A percentile compares a stretch with the other conserved stretches of the same genome.
phyloP scores from a whole-genome alignment of 1,140 invertebrate species.

The Anthonomus grandis region DNA sequence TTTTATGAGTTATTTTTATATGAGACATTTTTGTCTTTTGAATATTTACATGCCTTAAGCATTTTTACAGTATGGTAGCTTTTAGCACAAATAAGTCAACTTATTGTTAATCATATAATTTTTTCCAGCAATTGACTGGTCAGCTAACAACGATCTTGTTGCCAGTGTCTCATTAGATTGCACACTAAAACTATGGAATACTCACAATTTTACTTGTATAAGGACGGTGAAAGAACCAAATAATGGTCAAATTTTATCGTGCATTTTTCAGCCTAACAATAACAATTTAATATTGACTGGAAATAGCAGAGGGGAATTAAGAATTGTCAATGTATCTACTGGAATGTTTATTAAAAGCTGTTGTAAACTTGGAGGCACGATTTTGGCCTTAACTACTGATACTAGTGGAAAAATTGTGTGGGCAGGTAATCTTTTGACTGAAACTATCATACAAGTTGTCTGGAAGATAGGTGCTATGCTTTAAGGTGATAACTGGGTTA shows the following conservation, averaged over 20 bases:
- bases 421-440: constrained; percentile 55
- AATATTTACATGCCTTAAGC: too few relatives aligned
- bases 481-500: too few relatives aligned
- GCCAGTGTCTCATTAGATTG: constrained; percentile 75
- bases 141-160: constrained; percentile 79
- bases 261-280: constrained; percentile 80
- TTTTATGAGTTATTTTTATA: too few relatives aligned
- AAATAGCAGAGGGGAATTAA: constrained; percentile 71
- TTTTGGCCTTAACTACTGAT: constrained; percentile 74
- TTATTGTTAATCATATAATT: neutral
- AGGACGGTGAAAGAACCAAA: constrained; percentile 63
- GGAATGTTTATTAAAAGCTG: constrained; percentile 75
- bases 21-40: too few relatives aligned
- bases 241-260: constrained; percentile 64
- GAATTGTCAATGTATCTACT: constrained; percentile 82
- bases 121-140: constrained; percentile 75
- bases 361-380: constrained; percentile 71
- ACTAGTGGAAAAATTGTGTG: constrained; percentile 75
- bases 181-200: constrained; percentile 73
- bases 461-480: neutral
- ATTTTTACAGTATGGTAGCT: too few relatives aligned
- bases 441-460: neutral
- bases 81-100: too few relatives aligned
- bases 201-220: constrained; percentile 58
- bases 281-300: constrained; percentile 86